Evolutionary conservation across 2,797 vertebrate species (phyloP), one percentile per base, ranked within the genome.

Genomic region (Rhadinocentrus ornatus): DNA sequence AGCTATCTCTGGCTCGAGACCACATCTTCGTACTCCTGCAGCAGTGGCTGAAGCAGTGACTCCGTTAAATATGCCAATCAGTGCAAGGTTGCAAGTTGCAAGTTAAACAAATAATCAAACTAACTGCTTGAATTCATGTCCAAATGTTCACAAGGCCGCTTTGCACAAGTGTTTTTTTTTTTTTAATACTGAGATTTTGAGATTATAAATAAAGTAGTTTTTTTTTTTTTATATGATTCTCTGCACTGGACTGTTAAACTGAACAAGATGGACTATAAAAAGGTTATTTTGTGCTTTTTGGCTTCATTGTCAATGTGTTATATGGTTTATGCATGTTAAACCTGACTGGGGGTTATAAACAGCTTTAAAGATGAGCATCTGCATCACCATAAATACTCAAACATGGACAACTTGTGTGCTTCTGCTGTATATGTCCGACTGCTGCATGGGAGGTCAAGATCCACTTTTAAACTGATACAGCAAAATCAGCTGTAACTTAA

Each of bases 1-100:
- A 92, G 81, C 88, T 95, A 59, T 55, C 35, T 26, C 44, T 89
- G 61, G 93, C 93, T 70, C 84, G 91, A 15, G 86, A 92, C 66
- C 89, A 84, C 26, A 62, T 93, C 72, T 90, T 83, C 56, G 26
- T 89, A 13, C 82, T 94, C 22, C 91, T 95, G 31, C 88, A 93
- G 78, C 86, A 77, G 81, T 93, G 93, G 92, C 27, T 94, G 78
- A 89, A 88, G 54, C 60, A 89, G 20, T 93, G 75, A 90, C 20
- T 11, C 22, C 18, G 11, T 16, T 13, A 2, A 26, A 50, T 6
- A 6, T 6, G 57, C 70, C 58, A 61, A 53, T 62, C 39, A 13
- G 9, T 41, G 12, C 24, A 55, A 35, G 39, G 39, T 6, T n/a
- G n/a, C n/a, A n/a, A n/a, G 15, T 69, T 32, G 32, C 11, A 61